A percentile compares a stretch with the other conserved stretches of the same genome.
phyloP scores from a whole-genome alignment of 2,113 vertebrate species.

The Cyprinodon tularosa region DNA sequence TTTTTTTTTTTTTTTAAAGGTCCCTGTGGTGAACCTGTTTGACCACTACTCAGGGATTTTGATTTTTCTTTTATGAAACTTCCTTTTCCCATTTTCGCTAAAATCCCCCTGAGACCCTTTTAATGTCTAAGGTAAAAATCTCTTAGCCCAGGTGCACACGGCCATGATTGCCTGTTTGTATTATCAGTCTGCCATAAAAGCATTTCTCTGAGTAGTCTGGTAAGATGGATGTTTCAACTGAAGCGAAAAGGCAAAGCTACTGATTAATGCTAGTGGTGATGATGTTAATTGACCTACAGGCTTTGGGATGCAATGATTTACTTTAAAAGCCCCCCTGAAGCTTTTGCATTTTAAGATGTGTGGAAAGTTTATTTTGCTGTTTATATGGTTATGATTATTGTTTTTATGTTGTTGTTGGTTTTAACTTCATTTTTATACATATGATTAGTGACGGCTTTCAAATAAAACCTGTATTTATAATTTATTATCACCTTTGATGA shows the following conservation, averaged over 20 bases:
- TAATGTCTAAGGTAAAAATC: slow-evolving; percentile 13
- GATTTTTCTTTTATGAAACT: slow-evolving; percentile 36
- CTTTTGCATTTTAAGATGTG: too few relatives aligned
- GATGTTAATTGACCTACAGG: slow-evolving; percentile 5
- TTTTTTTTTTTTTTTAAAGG: slow-evolving; percentile 14
- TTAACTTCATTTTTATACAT: too few relatives aligned
- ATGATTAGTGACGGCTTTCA: too few relatives aligned
- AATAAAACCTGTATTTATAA: too few relatives aligned
- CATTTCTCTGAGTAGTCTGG: slow-evolving; percentile 6
- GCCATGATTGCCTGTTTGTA: slow-evolving; percentile 6
- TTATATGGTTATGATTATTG: too few relatives aligned
- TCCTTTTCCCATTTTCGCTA: slow-evolving; percentile 29
- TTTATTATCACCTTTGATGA: too few relatives aligned
- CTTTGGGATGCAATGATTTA: slow-evolving; percentile 5
- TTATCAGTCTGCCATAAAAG: neutral
- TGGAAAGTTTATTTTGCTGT: too few relatives aligned
- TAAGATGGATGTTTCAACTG: slow-evolving; percentile 6
- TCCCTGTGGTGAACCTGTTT: slow-evolving; percentile 41
- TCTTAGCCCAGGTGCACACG: slow-evolving; percentile 3
- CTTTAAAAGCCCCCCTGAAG: neutral
- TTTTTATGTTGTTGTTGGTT: too few relatives aligned
- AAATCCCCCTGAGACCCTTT: slow-evolving; percentile 13
- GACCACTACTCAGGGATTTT: slow-evolving; percentile 32
- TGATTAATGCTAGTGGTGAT: slow-evolving; percentile 4
- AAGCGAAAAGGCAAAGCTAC: neutral